Conservation (phyloP, 2,888 invertebrate genomes). For the Lutraria lutraria region DNA sequence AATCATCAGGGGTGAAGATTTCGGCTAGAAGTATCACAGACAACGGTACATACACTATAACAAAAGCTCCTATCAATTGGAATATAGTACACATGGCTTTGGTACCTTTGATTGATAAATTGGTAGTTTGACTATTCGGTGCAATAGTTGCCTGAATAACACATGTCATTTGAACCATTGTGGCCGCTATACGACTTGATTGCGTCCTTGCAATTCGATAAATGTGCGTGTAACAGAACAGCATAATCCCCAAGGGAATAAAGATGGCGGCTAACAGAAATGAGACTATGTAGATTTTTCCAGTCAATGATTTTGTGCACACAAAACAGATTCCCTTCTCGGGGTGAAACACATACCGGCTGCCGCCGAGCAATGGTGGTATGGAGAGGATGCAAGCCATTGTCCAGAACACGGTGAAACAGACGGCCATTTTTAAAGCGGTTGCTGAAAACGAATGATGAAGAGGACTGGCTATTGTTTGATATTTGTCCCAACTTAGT, state of each 20-base stretch:
- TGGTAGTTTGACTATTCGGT: conserved; percentile 71
- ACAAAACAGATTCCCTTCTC: conserved; percentile 80
- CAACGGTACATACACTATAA: conserved; percentile 81
- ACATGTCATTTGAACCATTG: conserved; percentile 84
- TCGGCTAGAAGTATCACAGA: conserved; percentile 76
- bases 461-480: conserved; percentile 81
- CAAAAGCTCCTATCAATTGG: conserved; percentile 81
- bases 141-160: conserved; percentile 82
- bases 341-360: conserved; percentile 74
- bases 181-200: conserved; percentile 83
- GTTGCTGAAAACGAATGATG: conserved; percentile 81
- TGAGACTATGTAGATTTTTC: conserved; percentile 75
- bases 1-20: conserved; percentile 62
- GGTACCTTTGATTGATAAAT: conserved; percentile 77
- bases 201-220: conserved; percentile 82
- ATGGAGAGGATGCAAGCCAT: conserved; percentile 74
- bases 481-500: conserved; percentile 84
- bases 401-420: conserved; percentile 78
- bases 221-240: conserved; percentile 83
- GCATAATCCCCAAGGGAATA: conserved; percentile 79
- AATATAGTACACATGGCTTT: conserved; percentile 83
- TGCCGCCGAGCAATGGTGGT: conserved; percentile 79
- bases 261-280: conserved; percentile 75
- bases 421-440: conserved; percentile 76
- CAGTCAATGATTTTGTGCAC: conserved; percentile 68